A percentile compares a stretch with the other conserved stretches of the same genome.
These are phyloP conservation scores for Ardeotis arabs DNA, from an alignment of 2,113 vertebrate species.

Conservation along the genomic window DNA sequence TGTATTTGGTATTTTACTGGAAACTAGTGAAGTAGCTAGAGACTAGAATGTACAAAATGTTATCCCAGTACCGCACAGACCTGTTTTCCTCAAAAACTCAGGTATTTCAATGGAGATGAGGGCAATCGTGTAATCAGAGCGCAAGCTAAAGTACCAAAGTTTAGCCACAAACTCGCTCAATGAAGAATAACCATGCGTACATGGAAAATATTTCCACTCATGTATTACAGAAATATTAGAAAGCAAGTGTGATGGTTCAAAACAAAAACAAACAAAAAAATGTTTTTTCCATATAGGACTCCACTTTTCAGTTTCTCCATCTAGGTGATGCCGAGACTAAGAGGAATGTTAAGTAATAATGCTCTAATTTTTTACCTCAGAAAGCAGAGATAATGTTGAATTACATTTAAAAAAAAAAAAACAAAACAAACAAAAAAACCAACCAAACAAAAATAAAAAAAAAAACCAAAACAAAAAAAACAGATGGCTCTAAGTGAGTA, in stretches of 20 bases:
- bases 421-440: too few species aligned
- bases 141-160: not conserved
- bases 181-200: not conserved
- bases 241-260: not conserved
- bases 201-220: not conserved
- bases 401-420: not conserved
- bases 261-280: not conserved
- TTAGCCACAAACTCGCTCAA: not conserved
- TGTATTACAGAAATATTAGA: not conserved
- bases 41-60: not conserved
- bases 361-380: not conserved
- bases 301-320: not conserved
- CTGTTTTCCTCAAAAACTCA: not conserved
- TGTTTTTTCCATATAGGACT: not conserved
- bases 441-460: too few species aligned
- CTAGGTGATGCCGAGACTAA: not conserved
- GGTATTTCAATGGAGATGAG: not conserved
- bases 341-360: not conserved
- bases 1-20: not conserved
- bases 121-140: not conserved
- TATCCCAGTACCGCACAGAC: not conserved
- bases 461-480: too few species aligned
- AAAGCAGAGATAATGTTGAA: not conserved
- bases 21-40: not conserved
- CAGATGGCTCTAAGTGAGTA: slow-evolving; percentile 29